Base-by-base conservation (phyloP, 2,888 invertebrate species). In the Drosophila putrida region DNA sequence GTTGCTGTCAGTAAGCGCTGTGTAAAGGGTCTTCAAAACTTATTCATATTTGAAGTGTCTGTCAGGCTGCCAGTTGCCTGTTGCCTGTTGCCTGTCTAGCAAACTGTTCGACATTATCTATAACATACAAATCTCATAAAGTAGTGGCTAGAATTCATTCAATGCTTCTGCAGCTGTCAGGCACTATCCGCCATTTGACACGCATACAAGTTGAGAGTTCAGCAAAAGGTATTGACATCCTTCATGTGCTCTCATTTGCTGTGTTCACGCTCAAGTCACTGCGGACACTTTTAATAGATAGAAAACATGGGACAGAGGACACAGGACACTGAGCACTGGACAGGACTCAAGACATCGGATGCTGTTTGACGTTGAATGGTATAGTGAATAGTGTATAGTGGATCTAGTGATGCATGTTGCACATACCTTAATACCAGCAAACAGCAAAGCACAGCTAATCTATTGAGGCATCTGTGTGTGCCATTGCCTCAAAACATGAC, bases 211-310 rank as follows among this genome's bases (percentile, higher is more conserved):
- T 28, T 43, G 31, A 20, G 9, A 57, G 27, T 50, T 62, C 47
- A 50, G 46, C 75, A 65, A 13, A 58, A 70, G 76, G 66, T 53
- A 80, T 58, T 75, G 71, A 80, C 79, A 79, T 74, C 65, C 71
- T 78, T 78, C 75, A 68, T 75, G 74, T 74, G 68, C 57, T 71
- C 75, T 75, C 77, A 75, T 78, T 76, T 78, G 64, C 47, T 60
- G 44, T 25, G 69, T 51, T 65, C 61, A 71, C 64, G 72, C 69
- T 63, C 80, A 66, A 73, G 66, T 80, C 71, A 78, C 77, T 68
- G 75, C 80, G 70, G 87, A 81, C 87, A 87, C 84, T 84, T 75
- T 80, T 80, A 86, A 85, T 83, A 79, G 87, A 85, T 78, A 74
- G 68, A 59, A 67, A 66, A 64, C 83, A 77, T 69, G 46, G 80